Evolutionary conservation across 2,888 invertebrate genomes (phyloP), one percentile per base, ranked within the genome.

Genomic region (Aphodius sticticus): DNA sequence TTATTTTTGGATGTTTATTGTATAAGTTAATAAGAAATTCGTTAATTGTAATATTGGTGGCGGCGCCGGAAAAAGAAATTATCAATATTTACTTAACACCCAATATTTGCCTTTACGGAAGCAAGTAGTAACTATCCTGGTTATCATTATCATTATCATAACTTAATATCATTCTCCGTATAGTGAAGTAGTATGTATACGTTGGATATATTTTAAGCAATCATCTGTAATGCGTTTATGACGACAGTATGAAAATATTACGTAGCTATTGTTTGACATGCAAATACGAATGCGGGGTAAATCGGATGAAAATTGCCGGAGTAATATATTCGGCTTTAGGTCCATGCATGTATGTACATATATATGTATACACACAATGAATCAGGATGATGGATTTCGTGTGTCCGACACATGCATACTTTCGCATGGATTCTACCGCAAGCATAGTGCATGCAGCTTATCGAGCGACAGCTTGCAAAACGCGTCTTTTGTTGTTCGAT

Each of bases 201-300:
- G 53, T 1, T 53, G 53, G 53, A 9, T 53, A 53, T 53, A 5
- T 53, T 53, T 53, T 53, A 53, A 53, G 53, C 53, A 53, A 53
- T 53, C 53, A 12, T 9, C 53, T 7, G 12, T 53, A 53, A 53
- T 53, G 53, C 12, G 53, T 53, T 53, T 53, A 53, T 53, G 53
- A 53, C 53, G 4, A 12, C 53, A 53, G 53, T 53, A 53, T 7
- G 53, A 53, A 53, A 53, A 53, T 53, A 53, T 53, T 53, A 53
- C 53, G 53, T 53, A 53, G 53, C 53, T 53, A 53, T 53, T 53
- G 53, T 53, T 53, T 53, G 53, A 53, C 53, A 53, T 53, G 53
- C 53, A 53, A 53, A 53, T 53, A 53, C 53, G 53, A 9, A 53
- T 53, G 7, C 53, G 53, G 12, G 53, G 53, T 53, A 53, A 53